Evolutionary conservation across 2,888 invertebrate genomes (phyloP).

Genomic region (Danaus chrysippus): DNA sequence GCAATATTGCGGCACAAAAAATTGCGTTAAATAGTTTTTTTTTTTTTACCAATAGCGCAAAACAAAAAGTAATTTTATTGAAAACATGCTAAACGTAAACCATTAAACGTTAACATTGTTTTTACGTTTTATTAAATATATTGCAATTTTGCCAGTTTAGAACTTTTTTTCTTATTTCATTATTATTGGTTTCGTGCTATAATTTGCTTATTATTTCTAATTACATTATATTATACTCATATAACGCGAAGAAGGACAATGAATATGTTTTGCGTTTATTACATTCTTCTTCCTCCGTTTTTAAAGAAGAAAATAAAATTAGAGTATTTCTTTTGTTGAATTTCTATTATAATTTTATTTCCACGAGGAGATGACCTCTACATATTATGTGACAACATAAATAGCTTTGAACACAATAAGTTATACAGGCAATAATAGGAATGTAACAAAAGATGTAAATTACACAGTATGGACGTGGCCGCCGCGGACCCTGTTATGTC

Average conservation of each 20-base stretch:
- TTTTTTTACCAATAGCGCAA: conserved; percentile 26
- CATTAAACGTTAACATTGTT: no score
- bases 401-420: not conserved
- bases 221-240: no score
- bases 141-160: no score
- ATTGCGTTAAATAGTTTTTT: conserved; percentile 29
- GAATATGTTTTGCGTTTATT: no score
- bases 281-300: no score
- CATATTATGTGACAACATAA: not conserved
- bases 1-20: conserved; percentile 32
- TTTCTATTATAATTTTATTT: no score
- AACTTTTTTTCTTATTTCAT: no score
- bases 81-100: conserved; percentile 21
- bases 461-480: conserved; percentile 3
- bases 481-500: conserved; percentile 48
- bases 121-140: conserved; percentile 10
- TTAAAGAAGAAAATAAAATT: no score
- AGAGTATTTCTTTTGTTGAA: not conserved
- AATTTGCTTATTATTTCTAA: no score
- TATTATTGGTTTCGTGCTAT: no score
- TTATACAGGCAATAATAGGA: not conserved
- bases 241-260: no score
- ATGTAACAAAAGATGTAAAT: conserved; percentile 7
- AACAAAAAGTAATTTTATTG: conserved; percentile 26
- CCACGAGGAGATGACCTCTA: no score